Evolutionary conservation across 2,797 vertebrate species (phyloP).

Genomic region (Trachurus trachurus): DNA sequence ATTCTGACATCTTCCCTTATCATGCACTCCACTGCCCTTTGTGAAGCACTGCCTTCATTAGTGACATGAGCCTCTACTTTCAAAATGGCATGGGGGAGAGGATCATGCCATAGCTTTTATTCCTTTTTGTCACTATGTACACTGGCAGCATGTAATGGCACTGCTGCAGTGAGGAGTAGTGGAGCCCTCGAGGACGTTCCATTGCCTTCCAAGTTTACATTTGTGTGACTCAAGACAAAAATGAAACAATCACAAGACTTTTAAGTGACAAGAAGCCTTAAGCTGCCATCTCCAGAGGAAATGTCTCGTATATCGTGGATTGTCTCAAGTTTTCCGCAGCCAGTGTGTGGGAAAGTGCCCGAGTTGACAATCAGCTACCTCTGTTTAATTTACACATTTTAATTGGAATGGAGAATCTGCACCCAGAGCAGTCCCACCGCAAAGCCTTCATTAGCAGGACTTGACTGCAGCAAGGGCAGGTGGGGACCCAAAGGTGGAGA

Average conservation of each 20-base stretch:
- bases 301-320: slow-evolving; percentile 6
- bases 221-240: slow-evolving; percentile 9
- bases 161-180: slow-evolving; percentile 30
- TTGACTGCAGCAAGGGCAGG: slow-evolving; percentile 62
- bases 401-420: slow-evolving; percentile 80
- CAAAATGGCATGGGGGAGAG: slow-evolving; percentile 52
- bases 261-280: neutral
- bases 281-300: neutral
- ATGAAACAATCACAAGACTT: slow-evolving; percentile 4
- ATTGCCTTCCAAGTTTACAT: slow-evolving; percentile 35
- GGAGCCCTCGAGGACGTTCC: slow-evolving; percentile 12
- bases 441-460: slow-evolving; percentile 83
- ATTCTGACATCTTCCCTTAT: slow-evolving; percentile 54
- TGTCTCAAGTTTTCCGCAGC: slow-evolving; percentile 24
- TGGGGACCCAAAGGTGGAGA: slow-evolving; percentile 70
- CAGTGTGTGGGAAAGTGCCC: slow-evolving; percentile 37
- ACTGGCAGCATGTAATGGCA: slow-evolving; percentile 47
- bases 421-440: slow-evolving; percentile 68
- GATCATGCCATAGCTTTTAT: slow-evolving; percentile 27
- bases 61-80: slow-evolving; percentile 50
- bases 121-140: slow-evolving; percentile 31
- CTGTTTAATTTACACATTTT: slow-evolving; percentile 86
- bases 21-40: slow-evolving; percentile 51
- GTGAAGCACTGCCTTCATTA: slow-evolving; percentile 47
- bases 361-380: slow-evolving; percentile 72